A percentile compares a stretch with the other conserved stretches of the same genome.
Conservation (phyloP, 2,797 vertebrate genomes). For the Clamator glandarius region DNA sequence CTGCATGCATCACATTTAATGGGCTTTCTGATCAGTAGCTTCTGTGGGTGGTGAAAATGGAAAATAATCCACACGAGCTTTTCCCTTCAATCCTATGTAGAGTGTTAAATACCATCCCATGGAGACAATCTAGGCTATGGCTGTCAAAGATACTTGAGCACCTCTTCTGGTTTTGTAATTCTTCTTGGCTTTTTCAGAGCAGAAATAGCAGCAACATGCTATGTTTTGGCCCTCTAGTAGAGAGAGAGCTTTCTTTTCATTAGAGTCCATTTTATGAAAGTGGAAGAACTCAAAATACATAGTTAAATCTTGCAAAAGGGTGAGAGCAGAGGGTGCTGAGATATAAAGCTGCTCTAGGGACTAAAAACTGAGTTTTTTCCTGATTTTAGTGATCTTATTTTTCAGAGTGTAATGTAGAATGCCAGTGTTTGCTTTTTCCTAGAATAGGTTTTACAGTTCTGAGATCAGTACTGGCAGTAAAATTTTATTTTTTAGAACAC, state of each 20-base stretch:
- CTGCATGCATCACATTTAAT: slow-evolving; percentile 15
- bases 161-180: slow-evolving; percentile 26
- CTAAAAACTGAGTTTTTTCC: neutral
- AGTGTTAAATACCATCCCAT: slow-evolving; percentile 11
- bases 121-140: neutral
- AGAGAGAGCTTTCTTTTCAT: neutral
- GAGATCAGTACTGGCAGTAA: too few relatives aligned
- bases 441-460: too few relatives aligned
- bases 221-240: neutral
- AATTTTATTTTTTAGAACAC: neutral
- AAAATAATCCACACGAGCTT: neutral
- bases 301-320: neutral
- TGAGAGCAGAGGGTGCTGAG: neutral
- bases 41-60: slow-evolving; percentile 5
- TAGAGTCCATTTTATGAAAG: neutral
- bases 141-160: slow-evolving; percentile 33
- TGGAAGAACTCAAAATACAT: neutral
- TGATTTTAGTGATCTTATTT: too few relatives aligned
- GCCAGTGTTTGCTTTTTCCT: too few relatives aligned
- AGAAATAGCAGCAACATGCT: neutral
- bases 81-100: neutral
- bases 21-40: slow-evolving; percentile 19
- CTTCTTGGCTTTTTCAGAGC: slow-evolving; percentile 7
- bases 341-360: neutral
- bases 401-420: too few relatives aligned